A percentile compares a stretch with the other conserved stretches of the same genome.
Conservation (phyloP, 2,888 invertebrate species). For the Prionchulus punctatus region DNA sequence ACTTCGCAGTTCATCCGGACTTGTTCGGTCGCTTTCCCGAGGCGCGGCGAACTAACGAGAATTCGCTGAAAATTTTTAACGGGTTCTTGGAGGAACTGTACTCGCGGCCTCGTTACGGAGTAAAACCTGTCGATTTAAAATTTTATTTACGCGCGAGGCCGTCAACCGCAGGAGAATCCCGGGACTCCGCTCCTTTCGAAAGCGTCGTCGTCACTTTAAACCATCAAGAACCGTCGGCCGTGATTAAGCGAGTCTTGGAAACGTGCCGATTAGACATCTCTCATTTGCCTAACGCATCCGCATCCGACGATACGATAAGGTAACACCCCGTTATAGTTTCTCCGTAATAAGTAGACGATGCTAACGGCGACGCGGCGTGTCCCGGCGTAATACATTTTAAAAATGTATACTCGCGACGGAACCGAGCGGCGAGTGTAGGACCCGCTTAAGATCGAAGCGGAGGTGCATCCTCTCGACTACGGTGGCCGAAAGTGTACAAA, state of each 20-base stretch:
- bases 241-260: neutral
- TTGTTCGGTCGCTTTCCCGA: conserved; percentile 36
- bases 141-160: neutral
- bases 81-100: conserved; percentile 29
- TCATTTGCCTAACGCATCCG: no score
- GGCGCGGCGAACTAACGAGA: conserved; percentile 15
- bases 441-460: no score
- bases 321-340: no score
- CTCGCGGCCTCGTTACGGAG: conserved; percentile 11
- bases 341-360: no score
- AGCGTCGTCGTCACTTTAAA: neutral
- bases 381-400: no score
- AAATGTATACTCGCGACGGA: no score
- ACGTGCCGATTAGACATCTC: neutral
- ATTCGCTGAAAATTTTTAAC: conserved; percentile 23
- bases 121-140: neutral
- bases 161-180: neutral
- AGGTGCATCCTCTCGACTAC: no score
- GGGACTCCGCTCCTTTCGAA: neutral
- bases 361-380: no score
- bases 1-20: conserved; percentile 39
- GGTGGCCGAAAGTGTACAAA: no score
- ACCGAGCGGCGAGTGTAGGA: no score
- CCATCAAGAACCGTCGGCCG: neutral
- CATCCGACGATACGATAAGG: neutral